phyloP scores from a whole-genome alignment of 2,797 vertebrate species.

The Schizothorax lantsangensis region DNA sequence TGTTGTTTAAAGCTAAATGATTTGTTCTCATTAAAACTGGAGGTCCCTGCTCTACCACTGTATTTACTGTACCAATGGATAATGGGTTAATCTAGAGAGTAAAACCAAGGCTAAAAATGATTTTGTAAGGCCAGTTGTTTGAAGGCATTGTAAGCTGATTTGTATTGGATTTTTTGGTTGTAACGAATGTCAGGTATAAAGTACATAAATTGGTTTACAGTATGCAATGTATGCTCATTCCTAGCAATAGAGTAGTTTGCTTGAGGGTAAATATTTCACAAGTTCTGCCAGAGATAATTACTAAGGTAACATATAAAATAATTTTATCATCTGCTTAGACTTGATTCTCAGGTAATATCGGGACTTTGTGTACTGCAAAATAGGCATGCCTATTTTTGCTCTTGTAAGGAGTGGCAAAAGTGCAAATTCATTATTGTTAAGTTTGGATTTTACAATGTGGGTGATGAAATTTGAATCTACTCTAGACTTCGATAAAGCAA shows the following conservation, averaged over 20 bases:
- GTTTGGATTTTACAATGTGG: neutral
- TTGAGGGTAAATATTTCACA: constrained; percentile 29
- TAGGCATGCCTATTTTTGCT: neutral
- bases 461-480: neutral
- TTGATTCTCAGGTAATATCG: neutral
- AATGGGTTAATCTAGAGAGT: neutral
- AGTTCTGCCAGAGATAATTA: neutral
- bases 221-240: neutral
- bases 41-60: neutral
- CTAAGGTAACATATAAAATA: neutral
- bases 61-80: neutral
- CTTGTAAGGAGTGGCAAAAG: neutral
- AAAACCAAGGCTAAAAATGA: neutral
- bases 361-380: neutral
- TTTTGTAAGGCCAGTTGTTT: neutral
- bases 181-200: neutral
- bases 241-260: neutral
- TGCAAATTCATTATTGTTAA: neutral
- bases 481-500: neutral
- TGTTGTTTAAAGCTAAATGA: neutral
- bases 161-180: neutral
- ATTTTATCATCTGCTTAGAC: neutral
- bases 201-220: neutral
- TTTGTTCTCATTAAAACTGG: neutral
- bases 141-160: neutral